Percentiles rank a stretch among this genome's conserved stretches.
phyloP scores from a whole-genome alignment of 1,140 invertebrate species.

The Gryllus bimaculatus region DNA sequence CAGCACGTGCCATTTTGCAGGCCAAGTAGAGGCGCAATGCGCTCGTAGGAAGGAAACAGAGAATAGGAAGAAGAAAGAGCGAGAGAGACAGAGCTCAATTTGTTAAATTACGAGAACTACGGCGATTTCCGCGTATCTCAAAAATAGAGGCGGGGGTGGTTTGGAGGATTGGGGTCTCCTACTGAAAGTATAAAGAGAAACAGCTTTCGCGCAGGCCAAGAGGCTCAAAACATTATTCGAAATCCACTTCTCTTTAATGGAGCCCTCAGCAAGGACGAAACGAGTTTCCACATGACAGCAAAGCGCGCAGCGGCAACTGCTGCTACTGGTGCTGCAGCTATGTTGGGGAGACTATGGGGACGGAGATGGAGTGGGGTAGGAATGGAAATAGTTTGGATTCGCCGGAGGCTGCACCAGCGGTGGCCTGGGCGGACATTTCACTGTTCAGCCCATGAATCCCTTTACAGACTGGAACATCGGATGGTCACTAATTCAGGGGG shows the following conservation, averaged over 20 bases:
- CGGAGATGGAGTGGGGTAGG: no score
- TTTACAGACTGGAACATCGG: no score
- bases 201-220: not conserved
- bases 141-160: not conserved
- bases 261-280: not conserved
- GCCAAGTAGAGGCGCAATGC: not conserved
- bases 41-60: no score
- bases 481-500: no score
- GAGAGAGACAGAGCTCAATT: not conserved
- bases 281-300: not conserved
- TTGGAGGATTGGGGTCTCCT: no score
- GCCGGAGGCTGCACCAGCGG: no score
- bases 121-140: not conserved
- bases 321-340: no score
- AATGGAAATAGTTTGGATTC: no score
- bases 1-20: not conserved
- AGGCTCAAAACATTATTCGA: not conserved
- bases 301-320: not conserved
- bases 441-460: no score
- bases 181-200: not conserved
- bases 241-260: not conserved
- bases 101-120: not conserved
- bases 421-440: no score
- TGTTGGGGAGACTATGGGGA: no score
- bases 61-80: not conserved